phyloP scores from a whole-genome alignment of 2,888 invertebrate genomes.

The Lypha dubia region DNA sequence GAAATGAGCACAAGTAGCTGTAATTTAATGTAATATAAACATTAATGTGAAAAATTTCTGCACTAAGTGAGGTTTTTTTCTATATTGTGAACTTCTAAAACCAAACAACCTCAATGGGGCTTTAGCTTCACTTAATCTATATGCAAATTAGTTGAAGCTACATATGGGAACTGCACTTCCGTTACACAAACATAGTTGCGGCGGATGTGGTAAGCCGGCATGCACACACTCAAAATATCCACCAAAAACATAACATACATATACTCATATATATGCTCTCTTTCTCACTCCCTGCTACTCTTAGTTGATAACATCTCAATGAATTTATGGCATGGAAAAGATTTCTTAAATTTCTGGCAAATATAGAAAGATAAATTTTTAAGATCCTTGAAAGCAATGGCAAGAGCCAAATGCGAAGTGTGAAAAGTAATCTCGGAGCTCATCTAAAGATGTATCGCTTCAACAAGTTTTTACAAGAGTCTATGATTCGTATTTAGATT shows the following conservation, averaged over 20 bases:
- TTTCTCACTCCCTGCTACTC: neutral
- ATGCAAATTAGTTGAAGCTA: constrained; percentile 75
- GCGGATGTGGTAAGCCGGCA: constrained; percentile 64
- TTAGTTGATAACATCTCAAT: constrained; percentile 4
- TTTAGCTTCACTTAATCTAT: constrained; percentile 74
- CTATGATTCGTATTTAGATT: no score
- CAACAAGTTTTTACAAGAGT: no score
- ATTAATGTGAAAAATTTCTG: constrained; percentile 27
- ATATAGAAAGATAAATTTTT: neutral
- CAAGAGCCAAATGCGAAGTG: neutral
- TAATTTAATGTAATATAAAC: constrained; percentile 56
- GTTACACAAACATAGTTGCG: constrained; percentile 65
- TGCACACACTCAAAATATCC: constrained; percentile 44
- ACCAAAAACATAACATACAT: constrained; percentile 26
- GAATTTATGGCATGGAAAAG: neutral
- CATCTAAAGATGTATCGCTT: no score
- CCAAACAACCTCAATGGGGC: constrained; percentile 70
- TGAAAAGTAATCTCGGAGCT: no score
- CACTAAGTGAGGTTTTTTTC: constrained; percentile 12
- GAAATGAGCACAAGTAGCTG: constrained; percentile 55
- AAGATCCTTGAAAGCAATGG: neutral
- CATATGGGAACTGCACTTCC: constrained; percentile 74
- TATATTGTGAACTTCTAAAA: constrained; percentile 37
- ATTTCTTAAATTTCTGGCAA: neutral
- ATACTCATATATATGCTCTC: neutral